phyloP scores from a whole-genome alignment of 1,140 invertebrate genomes.

The Pentalonia nigronervosa region DNA sequence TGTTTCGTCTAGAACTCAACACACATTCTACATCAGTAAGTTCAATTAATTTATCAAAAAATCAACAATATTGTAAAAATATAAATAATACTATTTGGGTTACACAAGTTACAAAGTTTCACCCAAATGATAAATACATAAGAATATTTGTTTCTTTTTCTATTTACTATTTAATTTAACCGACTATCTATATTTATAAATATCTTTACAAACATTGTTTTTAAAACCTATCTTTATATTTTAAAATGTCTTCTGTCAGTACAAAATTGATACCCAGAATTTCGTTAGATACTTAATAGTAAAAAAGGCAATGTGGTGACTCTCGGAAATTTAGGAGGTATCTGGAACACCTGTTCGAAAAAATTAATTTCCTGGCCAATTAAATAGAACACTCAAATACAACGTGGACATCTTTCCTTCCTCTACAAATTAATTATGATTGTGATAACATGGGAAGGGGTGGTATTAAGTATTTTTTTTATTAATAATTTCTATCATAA shows the following conservation, averaged over 20 bases:
- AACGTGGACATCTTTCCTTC: background rate
- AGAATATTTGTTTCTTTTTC: background rate
- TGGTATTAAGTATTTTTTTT: background rate
- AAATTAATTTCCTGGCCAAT: background rate
- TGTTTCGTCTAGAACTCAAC: constrained; percentile 32
- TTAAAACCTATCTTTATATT: background rate
- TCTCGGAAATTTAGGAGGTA: background rate
- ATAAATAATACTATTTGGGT: background rate
- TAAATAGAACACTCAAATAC: background rate
- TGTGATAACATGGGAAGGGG: background rate
- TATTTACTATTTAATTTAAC: background rate
- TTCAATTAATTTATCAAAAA: background rate
- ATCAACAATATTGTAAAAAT: background rate
- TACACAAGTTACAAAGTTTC: background rate
- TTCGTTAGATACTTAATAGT: background rate
- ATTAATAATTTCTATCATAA: background rate
- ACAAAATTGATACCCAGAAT: background rate
- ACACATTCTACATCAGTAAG: constrained; percentile 9
- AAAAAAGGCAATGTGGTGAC: background rate
- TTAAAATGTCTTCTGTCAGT: background rate
- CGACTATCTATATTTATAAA: background rate
- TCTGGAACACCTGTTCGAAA: background rate
- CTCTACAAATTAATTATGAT: background rate
- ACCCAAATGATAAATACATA: background rate
- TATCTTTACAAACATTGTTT: background rate